Base-by-base conservation (phyloP, 1,140 invertebrate genomes). In the Stenopsyche tienmushanensis region DNA sequence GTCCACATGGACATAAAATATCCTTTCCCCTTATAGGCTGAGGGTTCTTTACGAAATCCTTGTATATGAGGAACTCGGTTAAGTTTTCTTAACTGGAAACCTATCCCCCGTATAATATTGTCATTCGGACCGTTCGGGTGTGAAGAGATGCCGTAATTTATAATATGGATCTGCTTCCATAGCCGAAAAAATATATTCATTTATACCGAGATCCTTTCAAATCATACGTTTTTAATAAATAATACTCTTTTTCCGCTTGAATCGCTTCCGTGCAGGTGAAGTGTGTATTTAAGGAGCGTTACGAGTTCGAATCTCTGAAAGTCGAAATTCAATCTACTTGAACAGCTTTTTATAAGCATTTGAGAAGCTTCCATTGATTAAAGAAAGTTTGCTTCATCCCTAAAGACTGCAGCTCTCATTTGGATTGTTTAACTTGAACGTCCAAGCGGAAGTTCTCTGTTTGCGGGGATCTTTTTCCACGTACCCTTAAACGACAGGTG, bases 371-470 rank as follows among this genome's bases (percentile, higher is more conserved):
- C 53, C 55, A 65, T 69, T 65, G 67, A 69, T 69, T 69, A 62
- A 65, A 69, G 67, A 69, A 53, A 62, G 23, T 54, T 26, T 17
- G 25, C 44, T 34, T 60, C 54, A 15, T 50, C 20, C 13, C 17
- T 24, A 25, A 59, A 20, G 15, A 39, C 49, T 54, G 54, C 58
- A 62, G 24, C 44, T 65, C 58, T 55, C 55, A 17, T 45, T 50
- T 52, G 62, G 55, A 69, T 69, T 69, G 63, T 69, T 68, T 65
- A 69, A 65, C 58, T 69, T 62, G 44, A 17, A 62, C 63, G 53
- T 65, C 45, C 42, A 20, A 29, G 10, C 63, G 63, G 59, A 69
- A 49, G 57, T 64, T 68, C 44, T 21, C 39, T 54, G 49, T 68
- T 64, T 42, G 49, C 49, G 17, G 17, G 26, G 42, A 47, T 42